Evolutionary conservation across 1,140 invertebrate genomes (phyloP).

Genomic region (Temnothorax longispinosus): DNA sequence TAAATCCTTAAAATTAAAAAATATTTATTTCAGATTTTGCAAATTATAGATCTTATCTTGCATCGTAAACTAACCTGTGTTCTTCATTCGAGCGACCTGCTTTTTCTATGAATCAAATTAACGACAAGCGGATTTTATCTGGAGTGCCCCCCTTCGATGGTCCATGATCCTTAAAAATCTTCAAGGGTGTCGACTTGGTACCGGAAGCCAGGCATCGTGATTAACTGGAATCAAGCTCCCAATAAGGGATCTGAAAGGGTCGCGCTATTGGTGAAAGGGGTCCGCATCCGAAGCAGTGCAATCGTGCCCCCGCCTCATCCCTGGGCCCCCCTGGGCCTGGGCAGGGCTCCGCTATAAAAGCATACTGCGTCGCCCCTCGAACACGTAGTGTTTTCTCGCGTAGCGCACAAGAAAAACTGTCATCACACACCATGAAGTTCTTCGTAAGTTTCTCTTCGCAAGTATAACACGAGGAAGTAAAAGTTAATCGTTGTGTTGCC

Average conservation of each 20-base stretch:
- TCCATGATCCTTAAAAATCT: background rate
- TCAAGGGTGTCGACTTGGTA: background rate
- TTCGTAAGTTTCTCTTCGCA: slow-evolving; percentile 81
- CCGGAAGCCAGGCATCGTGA: background rate
- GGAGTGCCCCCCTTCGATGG: background rate
- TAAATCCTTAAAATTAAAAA: background rate
- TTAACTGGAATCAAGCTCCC: slow-evolving; percentile 17
- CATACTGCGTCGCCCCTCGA: slow-evolving; percentile 81
- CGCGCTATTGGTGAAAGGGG: slow-evolving; percentile 81
- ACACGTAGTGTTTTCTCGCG: slow-evolving; percentile 83
- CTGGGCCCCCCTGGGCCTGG: slow-evolving; percentile 77
- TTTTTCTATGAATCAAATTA: slow-evolving; percentile 1
- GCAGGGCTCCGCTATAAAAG: slow-evolving; percentile 85
- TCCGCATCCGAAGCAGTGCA: slow-evolving; percentile 75
- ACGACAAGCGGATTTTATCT: background rate
- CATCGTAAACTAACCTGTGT: background rate
- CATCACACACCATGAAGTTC: slow-evolving; percentile 81
- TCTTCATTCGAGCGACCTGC: slow-evolving; percentile 11
- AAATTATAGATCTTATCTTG: background rate
- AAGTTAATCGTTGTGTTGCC: background rate
- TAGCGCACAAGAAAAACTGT: slow-evolving; percentile 82
- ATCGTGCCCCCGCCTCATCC: slow-evolving; percentile 80
- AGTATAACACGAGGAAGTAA: slow-evolving; percentile 30
- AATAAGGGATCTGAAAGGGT: slow-evolving; percentile 80
- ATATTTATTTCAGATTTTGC: background rate